Conservation (phyloP, 2,888 invertebrate species). For the Phalera bucephala region DNA sequence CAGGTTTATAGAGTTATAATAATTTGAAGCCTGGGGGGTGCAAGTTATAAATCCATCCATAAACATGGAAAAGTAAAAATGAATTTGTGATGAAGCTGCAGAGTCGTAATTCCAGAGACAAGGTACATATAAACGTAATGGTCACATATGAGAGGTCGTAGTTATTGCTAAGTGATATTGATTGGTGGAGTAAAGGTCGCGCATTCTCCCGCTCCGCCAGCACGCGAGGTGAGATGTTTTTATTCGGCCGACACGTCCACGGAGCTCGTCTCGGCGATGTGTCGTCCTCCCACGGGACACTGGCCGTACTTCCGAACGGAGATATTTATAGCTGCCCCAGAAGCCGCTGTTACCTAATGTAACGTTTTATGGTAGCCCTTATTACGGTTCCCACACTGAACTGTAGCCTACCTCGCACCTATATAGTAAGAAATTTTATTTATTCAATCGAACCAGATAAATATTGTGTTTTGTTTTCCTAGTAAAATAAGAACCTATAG, state of each 20-base stretch:
- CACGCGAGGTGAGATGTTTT: slow-evolving; percentile 70
- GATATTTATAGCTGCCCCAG: slow-evolving; percentile 82
- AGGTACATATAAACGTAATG: slow-evolving; percentile 55
- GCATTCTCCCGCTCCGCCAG: slow-evolving; percentile 37
- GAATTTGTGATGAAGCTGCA: slow-evolving; percentile 34
- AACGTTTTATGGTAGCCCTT: slow-evolving; percentile 81
- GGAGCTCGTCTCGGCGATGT: slow-evolving; percentile 62
- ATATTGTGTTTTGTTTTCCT: slow-evolving; percentile 35
- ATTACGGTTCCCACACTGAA: slow-evolving; percentile 72
- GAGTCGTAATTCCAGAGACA: slow-evolving; percentile 45
- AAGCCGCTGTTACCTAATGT: slow-evolving; percentile 82
- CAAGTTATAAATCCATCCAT: slow-evolving; percentile 7
- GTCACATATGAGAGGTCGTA: slow-evolving; percentile 57
- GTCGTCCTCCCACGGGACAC: slow-evolving; percentile 78
- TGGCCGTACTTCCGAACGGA: slow-evolving; percentile 79
- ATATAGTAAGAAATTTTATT: slow-evolving; percentile 54
- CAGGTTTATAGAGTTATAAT: neutral
- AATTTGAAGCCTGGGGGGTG: neutral
- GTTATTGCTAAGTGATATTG: slow-evolving; percentile 76
- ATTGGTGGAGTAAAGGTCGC: slow-evolving; percentile 57
- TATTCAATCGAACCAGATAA: slow-evolving; percentile 55
- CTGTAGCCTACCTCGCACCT: slow-evolving; percentile 52
- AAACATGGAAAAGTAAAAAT: slow-evolving; percentile 21
- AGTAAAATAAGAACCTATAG: slow-evolving; percentile 35
- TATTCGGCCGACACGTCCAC: slow-evolving; percentile 78